Percentiles rank a stretch among this genome's conserved stretches.
Conservation (phyloP, 30 jellyfish, hydroid and myxozoan species). For the Aurelia sp. region DNA sequence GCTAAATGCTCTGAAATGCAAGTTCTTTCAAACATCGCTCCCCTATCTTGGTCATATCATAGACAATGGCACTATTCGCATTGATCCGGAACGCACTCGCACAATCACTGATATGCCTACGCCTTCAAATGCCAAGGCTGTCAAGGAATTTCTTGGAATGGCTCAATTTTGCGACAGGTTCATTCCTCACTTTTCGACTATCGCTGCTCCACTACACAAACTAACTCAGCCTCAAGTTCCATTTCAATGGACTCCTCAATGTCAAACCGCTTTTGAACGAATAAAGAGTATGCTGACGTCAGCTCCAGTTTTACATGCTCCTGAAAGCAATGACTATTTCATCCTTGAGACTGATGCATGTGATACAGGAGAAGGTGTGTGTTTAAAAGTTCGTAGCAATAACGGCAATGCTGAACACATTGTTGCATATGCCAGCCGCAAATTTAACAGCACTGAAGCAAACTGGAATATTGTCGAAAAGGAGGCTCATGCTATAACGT, state of each 20-base stretch:
- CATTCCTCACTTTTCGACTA: not conserved
- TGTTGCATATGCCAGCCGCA: slow-evolving; percentile 18
- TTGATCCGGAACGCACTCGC: too few species aligned
- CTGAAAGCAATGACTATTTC: slow-evolving; percentile 26
- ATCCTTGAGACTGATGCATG: slow-evolving; percentile 35
- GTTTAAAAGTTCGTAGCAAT: slow-evolving; percentile 16
- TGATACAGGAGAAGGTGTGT: slow-evolving; percentile 34
- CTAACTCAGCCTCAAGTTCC: not conserved
- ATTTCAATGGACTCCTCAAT: slow-evolving; percentile 13
- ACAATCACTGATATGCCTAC: not conserved
- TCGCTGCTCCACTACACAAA: too few species aligned
- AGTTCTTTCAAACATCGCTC: not conserved
- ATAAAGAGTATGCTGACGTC: slow-evolving; percentile 1
- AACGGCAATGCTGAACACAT: not conserved
- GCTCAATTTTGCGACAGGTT: slow-evolving; percentile 21
- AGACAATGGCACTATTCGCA: not conserved
- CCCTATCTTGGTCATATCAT: not conserved
- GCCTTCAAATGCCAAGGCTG: slow-evolving; percentile 11
- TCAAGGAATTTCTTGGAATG: slow-evolving; percentile 31
- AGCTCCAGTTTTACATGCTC: slow-evolving; percentile 45
- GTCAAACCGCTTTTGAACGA: slow-evolving; percentile 31
- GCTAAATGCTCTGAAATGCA: slow-evolving; percentile 21
- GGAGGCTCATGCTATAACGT: not conserved
- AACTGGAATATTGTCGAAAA: too few species aligned
- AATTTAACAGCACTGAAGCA: not conserved